Conservation (phyloP, 2,888 invertebrate species). For the Cyclophora albipunctata region DNA sequence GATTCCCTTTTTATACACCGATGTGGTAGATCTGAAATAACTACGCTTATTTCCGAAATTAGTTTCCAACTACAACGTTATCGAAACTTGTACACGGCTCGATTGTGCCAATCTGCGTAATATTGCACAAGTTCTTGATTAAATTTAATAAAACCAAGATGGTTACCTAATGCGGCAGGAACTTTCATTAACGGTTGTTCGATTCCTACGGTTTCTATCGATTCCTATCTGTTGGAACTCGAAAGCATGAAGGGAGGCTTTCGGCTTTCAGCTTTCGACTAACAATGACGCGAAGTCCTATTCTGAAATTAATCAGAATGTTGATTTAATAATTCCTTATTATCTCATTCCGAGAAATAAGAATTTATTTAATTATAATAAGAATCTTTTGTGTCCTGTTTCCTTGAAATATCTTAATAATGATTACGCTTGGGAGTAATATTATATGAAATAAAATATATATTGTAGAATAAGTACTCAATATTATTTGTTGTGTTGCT, state of each 20-base stretch:
- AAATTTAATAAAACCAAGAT: slow-evolving; percentile 76
- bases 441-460: too few relatives aligned
- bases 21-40: slow-evolving; percentile 59
- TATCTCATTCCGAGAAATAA: too few relatives aligned
- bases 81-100: slow-evolving; percentile 70
- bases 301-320: slow-evolving; percentile 6
- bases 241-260: neutral
- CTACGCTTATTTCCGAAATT: slow-evolving; percentile 68
- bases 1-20: slow-evolving; percentile 64
- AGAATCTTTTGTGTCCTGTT: too few relatives aligned
- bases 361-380: too few relatives aligned
- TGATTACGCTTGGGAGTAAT: too few relatives aligned
- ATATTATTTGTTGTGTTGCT: too few relatives aligned
- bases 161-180: slow-evolving; percentile 68
- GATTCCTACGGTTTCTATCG: slow-evolving; percentile 59
- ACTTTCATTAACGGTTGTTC: slow-evolving; percentile 72
- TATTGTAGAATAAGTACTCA: too few relatives aligned
- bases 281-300: slow-evolving; percentile 11
- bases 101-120: slow-evolving; percentile 73
- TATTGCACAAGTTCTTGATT: slow-evolving; percentile 75
- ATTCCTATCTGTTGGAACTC: slow-evolving; percentile 18
- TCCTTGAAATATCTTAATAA: too few relatives aligned
- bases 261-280: slow-evolving; percentile 5
- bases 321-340: too few relatives aligned
- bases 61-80: slow-evolving; percentile 70